Evolutionary conservation across 2,888 invertebrate species (phyloP).

Genomic region (Xylophagus ater): DNA sequence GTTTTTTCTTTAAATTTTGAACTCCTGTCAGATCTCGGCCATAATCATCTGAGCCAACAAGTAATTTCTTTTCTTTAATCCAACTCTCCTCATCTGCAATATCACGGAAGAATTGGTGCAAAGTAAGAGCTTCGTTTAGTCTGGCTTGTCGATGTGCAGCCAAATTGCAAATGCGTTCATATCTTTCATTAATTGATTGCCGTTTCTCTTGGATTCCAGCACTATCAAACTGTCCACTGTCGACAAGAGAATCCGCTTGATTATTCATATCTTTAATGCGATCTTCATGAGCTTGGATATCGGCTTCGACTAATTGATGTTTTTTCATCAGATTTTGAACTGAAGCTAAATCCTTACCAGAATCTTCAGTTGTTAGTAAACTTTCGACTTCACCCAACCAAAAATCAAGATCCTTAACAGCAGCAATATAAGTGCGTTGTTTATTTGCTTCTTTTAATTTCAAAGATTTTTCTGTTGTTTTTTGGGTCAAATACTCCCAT

Average conservation of each 20-base stretch:
- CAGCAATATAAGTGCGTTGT: constrained; percentile 97
- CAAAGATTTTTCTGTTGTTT: constrained; percentile 95
- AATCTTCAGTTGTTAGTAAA: constrained; percentile 88
- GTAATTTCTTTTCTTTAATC: constrained; percentile 98
- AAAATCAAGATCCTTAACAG: constrained; percentile 98
- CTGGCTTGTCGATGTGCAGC: constrained; percentile 86
- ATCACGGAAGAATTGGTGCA: constrained; percentile 98
- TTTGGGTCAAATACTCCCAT: constrained; percentile 96
- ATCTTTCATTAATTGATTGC: constrained; percentile 91
- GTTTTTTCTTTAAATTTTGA: constrained; percentile 96
- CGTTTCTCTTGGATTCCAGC: constrained; percentile 92
- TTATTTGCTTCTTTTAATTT: constrained; percentile 98
- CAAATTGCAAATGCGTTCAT: constrained; percentile 83
- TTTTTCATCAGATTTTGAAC: constrained; percentile 99
- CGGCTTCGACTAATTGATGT: constrained; percentile 96
- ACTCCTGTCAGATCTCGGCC: constrained; percentile 97
- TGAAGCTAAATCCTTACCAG: constrained; percentile 94
- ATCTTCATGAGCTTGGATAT: constrained; percentile 93
- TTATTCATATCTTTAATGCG: constrained; percentile 88
- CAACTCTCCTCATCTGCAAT: constrained; percentile 99
- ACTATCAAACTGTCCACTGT: constrained; percentile 95
- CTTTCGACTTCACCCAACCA: constrained; percentile 99
- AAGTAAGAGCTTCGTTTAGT: constrained; percentile 90
- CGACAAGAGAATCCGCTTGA: constrained; percentile 91
- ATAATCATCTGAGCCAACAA: constrained; percentile 96